phyloP scores from a whole-genome alignment of 2,888 invertebrate genomes.

The Pegoplata infirma region DNA sequence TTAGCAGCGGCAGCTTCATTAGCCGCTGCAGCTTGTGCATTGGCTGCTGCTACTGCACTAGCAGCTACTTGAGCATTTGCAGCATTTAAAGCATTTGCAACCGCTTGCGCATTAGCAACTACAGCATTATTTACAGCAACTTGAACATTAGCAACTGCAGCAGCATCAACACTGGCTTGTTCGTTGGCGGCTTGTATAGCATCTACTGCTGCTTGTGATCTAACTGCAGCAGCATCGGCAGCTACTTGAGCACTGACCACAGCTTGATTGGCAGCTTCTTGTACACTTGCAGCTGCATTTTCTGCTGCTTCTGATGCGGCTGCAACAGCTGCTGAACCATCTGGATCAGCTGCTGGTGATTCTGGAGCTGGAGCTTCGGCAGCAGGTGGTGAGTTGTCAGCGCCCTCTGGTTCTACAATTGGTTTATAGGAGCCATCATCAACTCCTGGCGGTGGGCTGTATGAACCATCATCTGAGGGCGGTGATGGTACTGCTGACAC shows the following conservation, averaged over 20 bases:
- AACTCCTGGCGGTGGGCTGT: slow-evolving; percentile 4
- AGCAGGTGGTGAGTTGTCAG: slow-evolving; percentile 42
- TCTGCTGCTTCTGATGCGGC: slow-evolving; percentile 61
- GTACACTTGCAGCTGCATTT: slow-evolving; percentile 17
- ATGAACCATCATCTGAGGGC: slow-evolving; percentile 13
- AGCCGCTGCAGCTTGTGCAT: slow-evolving; percentile 67
- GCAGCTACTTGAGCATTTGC: slow-evolving; percentile 56
- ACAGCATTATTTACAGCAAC: slow-evolving; percentile 47
- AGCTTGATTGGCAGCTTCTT: slow-evolving; percentile 52
- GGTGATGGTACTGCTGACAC: slow-evolving; percentile 22
- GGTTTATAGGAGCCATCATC: slow-evolving; percentile 63
- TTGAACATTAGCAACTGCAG: slow-evolving; percentile 37
- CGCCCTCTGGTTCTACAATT: slow-evolving; percentile 6
- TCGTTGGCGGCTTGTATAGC: slow-evolving; percentile 38
- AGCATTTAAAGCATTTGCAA: slow-evolving; percentile 8
- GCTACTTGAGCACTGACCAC: slow-evolving; percentile 58
- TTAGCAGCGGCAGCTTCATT: slow-evolving; percentile 30
- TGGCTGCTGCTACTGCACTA: slow-evolving; percentile 57
- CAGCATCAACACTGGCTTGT: slow-evolving; percentile 56
- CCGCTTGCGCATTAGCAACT: slow-evolving; percentile 62
- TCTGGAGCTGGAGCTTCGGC: no score
- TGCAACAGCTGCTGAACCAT: slow-evolving; percentile 30
- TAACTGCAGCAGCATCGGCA: slow-evolving; percentile 61
- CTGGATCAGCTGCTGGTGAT: slow-evolving; percentile 48
- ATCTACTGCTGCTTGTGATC: slow-evolving; percentile 66